Evolutionary conservation across 2,888 invertebrate species (phyloP), one percentile per base, ranked within the genome.

Genomic region (Tetramorium bicarinatum): DNA sequence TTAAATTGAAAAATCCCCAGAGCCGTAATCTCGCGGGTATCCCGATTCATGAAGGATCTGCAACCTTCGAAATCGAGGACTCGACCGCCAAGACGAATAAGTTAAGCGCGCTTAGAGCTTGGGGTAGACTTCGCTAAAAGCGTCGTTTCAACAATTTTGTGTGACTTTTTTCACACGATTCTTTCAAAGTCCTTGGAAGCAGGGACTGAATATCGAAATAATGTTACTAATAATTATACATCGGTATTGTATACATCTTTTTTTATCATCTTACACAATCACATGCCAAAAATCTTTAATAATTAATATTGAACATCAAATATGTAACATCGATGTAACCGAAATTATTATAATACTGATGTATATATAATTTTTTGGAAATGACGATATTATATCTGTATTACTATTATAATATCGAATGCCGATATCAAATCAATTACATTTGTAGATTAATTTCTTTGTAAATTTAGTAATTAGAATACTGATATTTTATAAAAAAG

Each of bases 21-120:
- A 79, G 47, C 56, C 44, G 67, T 69, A 79, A 79, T 59, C 56
- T 69, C 69, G 34, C 59, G 38, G 59, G 25, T 47, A 77, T 79
- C 56, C 34, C 44, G 66, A 76, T 76, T 64, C 38, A 62, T 18
- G 52, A 64, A 77, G 52, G 18, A 21, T 67, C 54, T 41, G 15
- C 67, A 34, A 67, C 18, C 34, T 59, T 59, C 47, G 13, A 62
- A 56, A 67, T 66, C 52, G 52, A 64, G 52, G 25, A 66, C 13
- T 67, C 54, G 54, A 77, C 52, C 64, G 38, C 49, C 41, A 41
- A 64, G 41, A 44, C 54, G 29, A 59, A 59, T 59, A 79, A 69
- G 47, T 79, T 79, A 47, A 56, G 34, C 47, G 29, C 44, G 69
- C 56, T 67, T 69, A 47, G 47, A 44, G 54, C 44, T 77, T 59